Conservation (phyloP, 2,113 vertebrate species). For the Pongo abelii region DNA sequence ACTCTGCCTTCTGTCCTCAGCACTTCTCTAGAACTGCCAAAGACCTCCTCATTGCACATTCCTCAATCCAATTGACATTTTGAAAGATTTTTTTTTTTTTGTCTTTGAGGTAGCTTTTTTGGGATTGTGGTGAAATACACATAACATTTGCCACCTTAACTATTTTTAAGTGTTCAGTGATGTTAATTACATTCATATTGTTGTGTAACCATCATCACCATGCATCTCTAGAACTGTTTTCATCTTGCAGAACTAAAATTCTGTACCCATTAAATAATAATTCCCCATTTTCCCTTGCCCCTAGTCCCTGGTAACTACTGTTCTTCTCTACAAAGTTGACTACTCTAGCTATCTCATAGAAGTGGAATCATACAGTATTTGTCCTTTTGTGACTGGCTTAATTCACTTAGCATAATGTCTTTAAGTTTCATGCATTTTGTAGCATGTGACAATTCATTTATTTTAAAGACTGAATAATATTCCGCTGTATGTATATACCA, state of each 20-base stretch:
- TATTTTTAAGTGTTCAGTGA: neutral
- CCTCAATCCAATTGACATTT: neutral
- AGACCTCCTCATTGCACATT: too few relatives aligned
- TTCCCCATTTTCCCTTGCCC: neutral
- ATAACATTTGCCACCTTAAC: neutral
- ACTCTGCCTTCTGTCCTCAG: neutral
- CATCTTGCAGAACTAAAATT: neutral
- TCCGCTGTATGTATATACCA: too few relatives aligned
- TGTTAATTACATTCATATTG: neutral
- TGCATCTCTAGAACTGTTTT: neutral
- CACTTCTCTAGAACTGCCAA: neutral
- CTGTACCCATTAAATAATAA: neutral
- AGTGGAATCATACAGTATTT: neutral
- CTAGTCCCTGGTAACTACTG: neutral
- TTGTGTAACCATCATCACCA: neutral
- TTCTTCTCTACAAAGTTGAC: neutral
- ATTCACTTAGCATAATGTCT: neutral
- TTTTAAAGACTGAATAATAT: neutral
- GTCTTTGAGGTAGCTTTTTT: neutral
- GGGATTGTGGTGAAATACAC: neutral
- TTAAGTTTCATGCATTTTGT: neutral
- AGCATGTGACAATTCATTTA: neutral
- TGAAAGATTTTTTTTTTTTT: neutral
- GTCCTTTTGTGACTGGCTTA: neutral
- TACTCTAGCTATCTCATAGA: neutral